These are phyloP conservation scores for Nasonia vitripennis DNA, from an alignment of 1,140 invertebrate species.

Conservation along the genomic window DNA sequence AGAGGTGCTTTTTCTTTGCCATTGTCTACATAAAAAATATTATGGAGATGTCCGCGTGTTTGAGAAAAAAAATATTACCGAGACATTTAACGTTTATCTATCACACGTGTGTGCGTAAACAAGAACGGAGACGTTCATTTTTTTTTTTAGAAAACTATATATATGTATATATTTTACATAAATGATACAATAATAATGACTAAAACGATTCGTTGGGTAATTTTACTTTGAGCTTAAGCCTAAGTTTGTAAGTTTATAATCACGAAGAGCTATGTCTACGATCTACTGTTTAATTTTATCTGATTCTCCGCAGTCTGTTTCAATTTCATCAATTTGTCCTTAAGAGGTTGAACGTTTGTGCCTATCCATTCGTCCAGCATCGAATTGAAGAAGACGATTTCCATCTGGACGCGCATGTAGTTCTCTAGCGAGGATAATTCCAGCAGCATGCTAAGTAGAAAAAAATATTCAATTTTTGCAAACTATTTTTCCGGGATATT, in stretches of 20 bases:
- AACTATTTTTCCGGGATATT: neutral
- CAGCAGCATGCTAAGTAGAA: slow-evolving; percentile 72
- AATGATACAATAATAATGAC: slow-evolving; percentile 21
- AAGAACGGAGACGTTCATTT: neutral
- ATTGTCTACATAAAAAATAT: neutral
- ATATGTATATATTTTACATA: slow-evolving; percentile 28
- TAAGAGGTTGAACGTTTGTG: slow-evolving; percentile 75
- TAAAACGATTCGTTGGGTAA: neutral
- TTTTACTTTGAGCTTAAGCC: neutral
- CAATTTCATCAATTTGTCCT: slow-evolving; percentile 73
- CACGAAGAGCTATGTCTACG: slow-evolving; percentile 41
- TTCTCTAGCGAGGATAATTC: slow-evolving; percentile 76
- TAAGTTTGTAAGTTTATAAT: slow-evolving; percentile 41
- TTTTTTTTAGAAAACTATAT: slow-evolving; percentile 34
- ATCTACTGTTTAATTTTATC: slow-evolving; percentile 69
- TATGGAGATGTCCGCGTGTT: neutral
- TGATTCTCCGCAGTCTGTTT: slow-evolving; percentile 75
- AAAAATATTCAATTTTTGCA: slow-evolving; percentile 31
- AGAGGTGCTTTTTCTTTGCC: slow-evolving; percentile 5
- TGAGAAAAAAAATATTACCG: neutral
- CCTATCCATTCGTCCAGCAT: slow-evolving; percentile 78
- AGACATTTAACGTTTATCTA: neutral
- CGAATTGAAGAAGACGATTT: slow-evolving; percentile 73
- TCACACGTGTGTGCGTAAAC: neutral
- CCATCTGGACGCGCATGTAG: slow-evolving; percentile 75